A percentile compares a stretch with the other conserved stretches of the same genome.
Evolutionary conservation across 2,888 invertebrate genomes (phyloP).

Genomic region (Lycaena phlaeas): DNA sequence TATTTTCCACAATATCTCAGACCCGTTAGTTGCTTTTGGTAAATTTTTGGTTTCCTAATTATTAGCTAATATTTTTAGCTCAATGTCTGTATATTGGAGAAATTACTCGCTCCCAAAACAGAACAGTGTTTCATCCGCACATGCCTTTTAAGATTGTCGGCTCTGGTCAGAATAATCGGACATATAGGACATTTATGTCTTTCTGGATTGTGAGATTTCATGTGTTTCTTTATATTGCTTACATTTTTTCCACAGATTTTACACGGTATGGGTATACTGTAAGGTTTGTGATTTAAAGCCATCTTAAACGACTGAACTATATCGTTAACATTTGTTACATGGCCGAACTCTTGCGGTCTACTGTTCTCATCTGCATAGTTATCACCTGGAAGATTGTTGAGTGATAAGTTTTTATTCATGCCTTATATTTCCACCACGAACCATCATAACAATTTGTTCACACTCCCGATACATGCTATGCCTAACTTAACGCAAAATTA

Average conservation of each 20-base stretch:
- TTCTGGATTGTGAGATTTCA: constrained; percentile 77
- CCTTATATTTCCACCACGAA: constrained; percentile 21
- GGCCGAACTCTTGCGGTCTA: constrained; percentile 53
- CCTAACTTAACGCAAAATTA: constrained; percentile 13
- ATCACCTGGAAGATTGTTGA: constrained; percentile 56
- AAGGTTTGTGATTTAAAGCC: constrained; percentile 39
- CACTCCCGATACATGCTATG: constrained; percentile 33
- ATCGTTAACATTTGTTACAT: constrained; percentile 48
- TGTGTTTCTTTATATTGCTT: constrained; percentile 78
- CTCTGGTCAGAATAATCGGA: constrained; percentile 75
- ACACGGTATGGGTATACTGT: constrained; percentile 68
- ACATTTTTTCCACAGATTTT: constrained; percentile 77
- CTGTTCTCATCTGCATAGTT: constrained; percentile 60
- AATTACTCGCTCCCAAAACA: constrained; percentile 45
- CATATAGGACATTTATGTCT: constrained; percentile 76
- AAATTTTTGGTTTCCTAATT: constrained; percentile 3
- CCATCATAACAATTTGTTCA: constrained; percentile 19
- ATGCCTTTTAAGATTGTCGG: constrained; percentile 78
- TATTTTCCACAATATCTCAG: constrained; percentile 4
- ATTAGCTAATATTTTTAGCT: constrained; percentile 33
- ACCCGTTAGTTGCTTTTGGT: constrained; percentile 11
- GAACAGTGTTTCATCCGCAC: constrained; percentile 75
- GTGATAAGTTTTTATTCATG: not conserved
- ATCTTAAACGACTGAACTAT: constrained; percentile 52
- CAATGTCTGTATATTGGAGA: constrained; percentile 52